phyloP scores from a whole-genome alignment of 1,140 invertebrate genomes.

The Portunus trituberculatus region DNA sequence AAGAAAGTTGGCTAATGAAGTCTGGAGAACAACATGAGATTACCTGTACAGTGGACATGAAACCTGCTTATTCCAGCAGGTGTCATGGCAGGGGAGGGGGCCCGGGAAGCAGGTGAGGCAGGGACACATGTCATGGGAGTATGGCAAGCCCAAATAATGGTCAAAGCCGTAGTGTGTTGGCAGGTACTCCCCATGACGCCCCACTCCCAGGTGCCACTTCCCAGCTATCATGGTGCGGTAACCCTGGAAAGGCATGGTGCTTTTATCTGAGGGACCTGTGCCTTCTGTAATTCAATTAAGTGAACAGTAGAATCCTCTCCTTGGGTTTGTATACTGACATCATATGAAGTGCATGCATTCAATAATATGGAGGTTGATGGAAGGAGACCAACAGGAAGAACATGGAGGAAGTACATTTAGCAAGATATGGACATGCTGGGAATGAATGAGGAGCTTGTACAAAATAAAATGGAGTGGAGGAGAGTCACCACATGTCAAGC shows the following conservation, averaged over 20 bases:
- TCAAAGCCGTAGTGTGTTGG: conserved; percentile 74
- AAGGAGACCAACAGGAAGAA: too few relatives aligned
- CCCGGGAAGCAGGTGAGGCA: conserved; percentile 74
- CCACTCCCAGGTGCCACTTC: conserved; percentile 77
- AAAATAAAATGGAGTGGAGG: too few relatives aligned
- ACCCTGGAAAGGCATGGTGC: not conserved
- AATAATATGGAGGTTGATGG: too few relatives aligned
- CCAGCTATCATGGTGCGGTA: conserved; percentile 72
- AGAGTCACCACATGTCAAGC: too few relatives aligned
- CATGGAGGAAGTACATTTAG: too few relatives aligned
- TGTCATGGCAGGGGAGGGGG: conserved; percentile 56
- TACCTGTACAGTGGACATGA: conserved; percentile 74
- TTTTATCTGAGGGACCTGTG: too few relatives aligned
- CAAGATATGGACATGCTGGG: too few relatives aligned
- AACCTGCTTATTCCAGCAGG: conserved; percentile 54
- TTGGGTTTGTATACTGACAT: too few relatives aligned
- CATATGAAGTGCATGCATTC: too few relatives aligned
- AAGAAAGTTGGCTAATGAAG: too few relatives aligned
- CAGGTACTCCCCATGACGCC: conserved; percentile 66
- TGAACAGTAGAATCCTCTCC: too few relatives aligned
- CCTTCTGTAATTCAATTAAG: not conserved
- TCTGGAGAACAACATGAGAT: not conserved
- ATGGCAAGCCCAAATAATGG: conserved; percentile 73
- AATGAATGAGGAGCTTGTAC: too few relatives aligned
- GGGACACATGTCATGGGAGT: conserved; percentile 77